A percentile compares a stretch with the other conserved stretches of the same genome.
Conservation (phyloP, 2,797 vertebrate species). For the Macrochelys suwanniensis region DNA sequence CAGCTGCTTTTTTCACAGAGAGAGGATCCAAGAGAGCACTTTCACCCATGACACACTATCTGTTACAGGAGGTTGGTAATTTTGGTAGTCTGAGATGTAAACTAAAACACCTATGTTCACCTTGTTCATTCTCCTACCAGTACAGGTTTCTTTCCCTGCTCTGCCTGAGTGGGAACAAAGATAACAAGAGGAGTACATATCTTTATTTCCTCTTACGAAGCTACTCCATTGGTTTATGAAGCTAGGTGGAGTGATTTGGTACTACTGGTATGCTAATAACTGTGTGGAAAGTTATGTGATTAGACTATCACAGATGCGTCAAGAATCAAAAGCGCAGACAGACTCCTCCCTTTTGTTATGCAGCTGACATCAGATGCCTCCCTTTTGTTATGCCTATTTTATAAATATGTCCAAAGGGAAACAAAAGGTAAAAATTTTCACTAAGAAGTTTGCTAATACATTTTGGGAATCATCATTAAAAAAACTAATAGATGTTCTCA, state of each 20-base stretch:
- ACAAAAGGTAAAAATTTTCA: neutral
- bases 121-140: neutral
- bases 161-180: neutral
- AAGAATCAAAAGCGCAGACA: neutral
- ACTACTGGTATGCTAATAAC: neutral
- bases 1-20: neutral
- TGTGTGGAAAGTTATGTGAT: neutral
- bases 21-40: neutral
- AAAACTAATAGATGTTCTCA: neutral
- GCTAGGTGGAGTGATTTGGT: neutral
- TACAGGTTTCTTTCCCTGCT: neutral
- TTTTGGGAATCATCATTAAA: neutral
- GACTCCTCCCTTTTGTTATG: neutral
- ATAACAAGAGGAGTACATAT: neutral
- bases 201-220: neutral
- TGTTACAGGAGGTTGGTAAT: neutral
- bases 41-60: neutral
- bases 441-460: rapidly evolving
- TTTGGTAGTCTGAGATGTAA: neutral
- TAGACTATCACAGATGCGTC: neutral
- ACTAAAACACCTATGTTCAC: neutral
- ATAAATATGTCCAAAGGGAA: neutral
- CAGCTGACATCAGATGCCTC: neutral
- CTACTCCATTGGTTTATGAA: neutral
- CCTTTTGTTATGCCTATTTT: neutral